phyloP scores from a whole-genome alignment of 2,888 invertebrate species.

The Calliphora vomitoria region DNA sequence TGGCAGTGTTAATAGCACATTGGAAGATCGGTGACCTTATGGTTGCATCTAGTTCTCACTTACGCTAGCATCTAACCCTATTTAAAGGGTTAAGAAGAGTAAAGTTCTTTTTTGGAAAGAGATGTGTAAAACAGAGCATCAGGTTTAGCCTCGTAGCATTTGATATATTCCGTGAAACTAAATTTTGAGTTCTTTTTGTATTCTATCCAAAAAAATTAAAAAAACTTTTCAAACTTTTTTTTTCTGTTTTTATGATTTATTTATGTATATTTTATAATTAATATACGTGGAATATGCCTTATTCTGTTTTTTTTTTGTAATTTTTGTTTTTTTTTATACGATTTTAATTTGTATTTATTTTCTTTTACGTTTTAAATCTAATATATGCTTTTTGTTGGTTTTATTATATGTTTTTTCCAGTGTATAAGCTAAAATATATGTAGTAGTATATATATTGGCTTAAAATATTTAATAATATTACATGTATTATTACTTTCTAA shows the following conservation, averaged over 20 bases:
- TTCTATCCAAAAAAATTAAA: not conserved
- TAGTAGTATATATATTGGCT: conserved; percentile 61
- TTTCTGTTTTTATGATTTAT: conserved; percentile 41
- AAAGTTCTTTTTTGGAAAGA: no score
- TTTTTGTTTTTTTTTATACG: conserved; percentile 53
- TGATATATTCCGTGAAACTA: no score
- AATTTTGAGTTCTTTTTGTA: not conserved
- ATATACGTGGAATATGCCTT: conserved; percentile 66
- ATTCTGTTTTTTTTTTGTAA: conserved; percentile 48
- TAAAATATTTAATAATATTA: conserved; percentile 66
- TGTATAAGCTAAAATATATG: conserved; percentile 73
- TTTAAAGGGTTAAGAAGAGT: no score
- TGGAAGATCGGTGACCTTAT: no score
- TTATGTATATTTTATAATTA: conserved; percentile 69
- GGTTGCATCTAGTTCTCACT: no score
- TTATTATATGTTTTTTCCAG: conserved; percentile 34
- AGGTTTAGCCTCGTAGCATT: no score
- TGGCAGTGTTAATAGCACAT: no score
- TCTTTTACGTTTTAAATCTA: conserved; percentile 47
- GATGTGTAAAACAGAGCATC: no score
- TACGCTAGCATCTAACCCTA: no score
- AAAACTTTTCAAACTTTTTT: not conserved
- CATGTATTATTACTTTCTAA: conserved; percentile 52
- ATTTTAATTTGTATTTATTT: conserved; percentile 44
- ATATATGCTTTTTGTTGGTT: conserved; percentile 55